Conservation (phyloP, 2,113 vertebrate species). For the Aramus guarauna region DNA sequence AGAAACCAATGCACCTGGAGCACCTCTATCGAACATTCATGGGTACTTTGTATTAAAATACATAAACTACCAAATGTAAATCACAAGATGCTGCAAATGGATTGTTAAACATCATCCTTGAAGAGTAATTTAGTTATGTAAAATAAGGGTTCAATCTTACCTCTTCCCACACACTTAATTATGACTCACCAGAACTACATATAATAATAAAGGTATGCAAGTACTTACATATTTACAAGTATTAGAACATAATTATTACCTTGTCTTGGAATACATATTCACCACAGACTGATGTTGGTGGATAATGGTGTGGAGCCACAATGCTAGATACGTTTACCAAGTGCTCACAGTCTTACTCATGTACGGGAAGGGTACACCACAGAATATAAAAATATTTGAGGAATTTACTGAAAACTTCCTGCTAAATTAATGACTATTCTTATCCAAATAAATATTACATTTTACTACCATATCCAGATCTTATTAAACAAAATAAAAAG, state of each 20-base stretch:
- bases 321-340: not conserved
- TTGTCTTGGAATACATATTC: slow-evolving; percentile 3
- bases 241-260: slow-evolving; percentile 24
- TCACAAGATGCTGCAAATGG: not conserved
- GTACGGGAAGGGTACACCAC: not conserved
- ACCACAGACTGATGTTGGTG: not conserved
- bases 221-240: slow-evolving; percentile 17
- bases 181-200: slow-evolving; percentile 25
- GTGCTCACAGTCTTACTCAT: not conserved
- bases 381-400: not conserved
- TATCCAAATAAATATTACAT: not conserved
- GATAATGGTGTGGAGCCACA: not conserved
- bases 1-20: not conserved
- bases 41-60: not conserved
- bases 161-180: not conserved
- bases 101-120: not conserved
- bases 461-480: not conserved
- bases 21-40: not conserved
- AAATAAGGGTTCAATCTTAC: not conserved
- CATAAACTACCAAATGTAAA: not conserved
- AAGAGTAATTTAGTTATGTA: not conserved
- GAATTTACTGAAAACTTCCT: not conserved
- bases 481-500: not conserved
- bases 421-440: not conserved
- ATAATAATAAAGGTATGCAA: not conserved